phyloP scores from a whole-genome alignment of 2,888 invertebrate species.

The Watsonalla binaria region DNA sequence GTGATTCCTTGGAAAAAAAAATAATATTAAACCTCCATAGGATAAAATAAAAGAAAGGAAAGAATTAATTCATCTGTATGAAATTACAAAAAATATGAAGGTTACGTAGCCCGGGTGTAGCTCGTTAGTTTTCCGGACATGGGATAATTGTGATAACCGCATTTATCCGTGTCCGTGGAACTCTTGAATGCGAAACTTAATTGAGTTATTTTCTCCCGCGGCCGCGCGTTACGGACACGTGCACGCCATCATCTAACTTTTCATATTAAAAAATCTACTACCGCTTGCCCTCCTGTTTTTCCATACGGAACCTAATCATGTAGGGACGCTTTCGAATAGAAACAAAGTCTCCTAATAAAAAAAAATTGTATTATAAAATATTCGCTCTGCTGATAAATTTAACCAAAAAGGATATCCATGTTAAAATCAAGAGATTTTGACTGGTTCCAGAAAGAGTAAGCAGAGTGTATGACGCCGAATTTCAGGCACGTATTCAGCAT shows the following conservation, averaged over 20 bases:
- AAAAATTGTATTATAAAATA: too few relatives aligned
- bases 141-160: slow-evolving; percentile 69
- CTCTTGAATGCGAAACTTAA: slow-evolving; percentile 64
- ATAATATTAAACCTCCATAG: too few relatives aligned
- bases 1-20: too few relatives aligned
- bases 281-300: not conserved
- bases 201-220: slow-evolving; percentile 56
- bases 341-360: not conserved
- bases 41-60: too few relatives aligned
- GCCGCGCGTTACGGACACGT: slow-evolving; percentile 21
- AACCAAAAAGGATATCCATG: too few relatives aligned
- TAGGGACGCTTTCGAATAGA: not conserved
- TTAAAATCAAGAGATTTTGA: too few relatives aligned
- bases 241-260: slow-evolving; percentile 11
- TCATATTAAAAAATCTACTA: slow-evolving; percentile 11
- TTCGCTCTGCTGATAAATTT: too few relatives aligned
- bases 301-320: slow-evolving; percentile 3
- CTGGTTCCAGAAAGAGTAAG: too few relatives aligned
- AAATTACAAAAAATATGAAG: slow-evolving; percentile 25
- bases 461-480: too few relatives aligned
- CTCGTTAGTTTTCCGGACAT: slow-evolving; percentile 55
- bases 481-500: too few relatives aligned
- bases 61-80: slow-evolving; percentile 1
- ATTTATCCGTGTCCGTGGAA: slow-evolving; percentile 55
- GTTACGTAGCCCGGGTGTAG: slow-evolving; percentile 20